These are phyloP conservation scores for Aulostomus chinensis DNA, from an alignment of 2,797 vertebrate species.

Conservation along the genomic window DNA sequence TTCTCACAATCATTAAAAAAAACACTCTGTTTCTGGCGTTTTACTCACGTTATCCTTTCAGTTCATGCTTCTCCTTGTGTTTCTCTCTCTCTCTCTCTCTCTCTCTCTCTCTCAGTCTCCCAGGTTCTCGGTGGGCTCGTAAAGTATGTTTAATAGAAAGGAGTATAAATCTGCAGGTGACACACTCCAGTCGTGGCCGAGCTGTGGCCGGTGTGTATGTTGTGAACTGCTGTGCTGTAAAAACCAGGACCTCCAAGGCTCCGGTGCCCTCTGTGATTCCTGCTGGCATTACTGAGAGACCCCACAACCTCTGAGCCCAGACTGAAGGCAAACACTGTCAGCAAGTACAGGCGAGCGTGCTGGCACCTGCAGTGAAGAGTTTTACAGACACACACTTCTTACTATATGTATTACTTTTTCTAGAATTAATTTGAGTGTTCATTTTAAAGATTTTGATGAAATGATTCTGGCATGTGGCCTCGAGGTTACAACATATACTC, in stretches of 20 bases:
- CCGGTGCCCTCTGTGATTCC: conserved; percentile 43
- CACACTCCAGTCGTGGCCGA: conserved; percentile 65
- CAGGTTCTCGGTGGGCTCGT: conserved; percentile 59
- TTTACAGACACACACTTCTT: no score
- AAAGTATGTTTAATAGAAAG: conserved; percentile 73
- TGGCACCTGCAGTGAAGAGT: no score
- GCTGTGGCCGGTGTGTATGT: conserved; percentile 28
- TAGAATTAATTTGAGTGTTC: background rate
- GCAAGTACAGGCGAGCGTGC: no score
- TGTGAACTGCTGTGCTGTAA: conserved; percentile 58
- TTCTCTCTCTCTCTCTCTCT: conserved; percentile 33
- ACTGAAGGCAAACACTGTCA: conserved; percentile 52
- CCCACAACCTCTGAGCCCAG: conserved; percentile 36
- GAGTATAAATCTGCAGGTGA: conserved; percentile 77
- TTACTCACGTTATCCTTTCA: conserved; percentile 40
- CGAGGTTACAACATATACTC: no score
- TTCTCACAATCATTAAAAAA: conserved; percentile 44
- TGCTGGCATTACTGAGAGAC: conserved; percentile 47
- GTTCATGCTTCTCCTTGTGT: conserved; percentile 29
- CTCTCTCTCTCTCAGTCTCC: conserved; percentile 29
- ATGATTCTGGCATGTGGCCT: no score
- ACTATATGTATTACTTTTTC: conserved; percentile 10
- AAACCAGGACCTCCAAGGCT: conserved; percentile 67
- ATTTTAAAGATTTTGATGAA: conserved; percentile 45
- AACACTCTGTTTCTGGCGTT: conserved; percentile 33